Evolutionary conservation across 2,888 invertebrate species (phyloP).

Genomic region (Spisula subtruncata): DNA sequence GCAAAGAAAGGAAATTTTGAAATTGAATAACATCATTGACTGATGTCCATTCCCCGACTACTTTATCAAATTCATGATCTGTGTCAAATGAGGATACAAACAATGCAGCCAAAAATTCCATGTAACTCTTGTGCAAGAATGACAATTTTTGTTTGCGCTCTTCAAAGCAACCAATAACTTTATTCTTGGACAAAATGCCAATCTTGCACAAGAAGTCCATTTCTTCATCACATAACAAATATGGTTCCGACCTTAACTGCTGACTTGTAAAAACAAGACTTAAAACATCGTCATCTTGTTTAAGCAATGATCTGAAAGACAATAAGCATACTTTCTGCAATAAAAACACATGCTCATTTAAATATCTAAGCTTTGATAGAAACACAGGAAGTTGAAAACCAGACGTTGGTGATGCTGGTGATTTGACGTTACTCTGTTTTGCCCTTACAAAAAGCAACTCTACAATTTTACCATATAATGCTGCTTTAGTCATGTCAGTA

Average conservation of each 20-base stretch:
- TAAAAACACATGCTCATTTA: not conserved
- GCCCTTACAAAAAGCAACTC: not conserved
- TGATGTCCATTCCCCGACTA: not conserved
- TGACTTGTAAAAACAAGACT: not conserved
- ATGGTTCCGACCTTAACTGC: not conserved
- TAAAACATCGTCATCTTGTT: not conserved
- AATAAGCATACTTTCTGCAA: not conserved
- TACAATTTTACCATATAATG: not conserved
- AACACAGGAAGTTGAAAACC: not conserved
- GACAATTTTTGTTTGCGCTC: not conserved
- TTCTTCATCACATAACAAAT: not conserved
- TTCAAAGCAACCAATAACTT: not conserved
- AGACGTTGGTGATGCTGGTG: not conserved
- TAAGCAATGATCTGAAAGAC: not conserved
- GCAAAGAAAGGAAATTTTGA: not conserved
- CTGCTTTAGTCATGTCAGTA: not conserved
- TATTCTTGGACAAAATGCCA: constrained; percentile 10
- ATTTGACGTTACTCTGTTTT: not conserved
- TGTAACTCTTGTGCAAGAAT: not conserved
- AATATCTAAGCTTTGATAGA: not conserved
- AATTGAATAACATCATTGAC: not conserved
- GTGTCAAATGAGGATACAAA: not conserved
- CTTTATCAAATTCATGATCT: not conserved
- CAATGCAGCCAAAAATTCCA: not conserved
- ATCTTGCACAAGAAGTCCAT: not conserved